Percentiles rank a stretch among this genome's conserved stretches.
These are phyloP conservation scores for Cerastis leucographa DNA, from an alignment of 2,888 invertebrate species.

Conservation along the genomic window DNA sequence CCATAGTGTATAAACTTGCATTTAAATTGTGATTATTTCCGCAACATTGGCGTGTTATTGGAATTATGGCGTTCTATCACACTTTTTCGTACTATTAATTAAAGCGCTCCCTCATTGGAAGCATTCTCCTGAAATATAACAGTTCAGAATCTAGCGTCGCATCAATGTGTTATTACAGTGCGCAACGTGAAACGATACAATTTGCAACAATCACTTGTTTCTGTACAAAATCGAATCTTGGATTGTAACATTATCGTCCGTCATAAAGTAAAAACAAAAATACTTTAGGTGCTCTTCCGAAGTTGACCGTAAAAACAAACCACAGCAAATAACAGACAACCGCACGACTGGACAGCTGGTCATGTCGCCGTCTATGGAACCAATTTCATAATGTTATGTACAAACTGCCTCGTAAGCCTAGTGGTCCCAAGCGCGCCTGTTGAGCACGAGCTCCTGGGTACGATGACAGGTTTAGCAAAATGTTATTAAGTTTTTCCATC, in stretches of 20 bases:
- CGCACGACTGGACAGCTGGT: not conserved
- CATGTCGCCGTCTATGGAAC: not conserved
- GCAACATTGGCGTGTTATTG: constrained; percentile 45
- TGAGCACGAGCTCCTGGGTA: not conserved
- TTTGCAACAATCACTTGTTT: not conserved
- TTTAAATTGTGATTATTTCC: constrained; percentile 53
- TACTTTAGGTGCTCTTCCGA: not conserved
- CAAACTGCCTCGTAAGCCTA: not conserved
- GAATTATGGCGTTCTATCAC: not conserved
- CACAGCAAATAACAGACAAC: not conserved
- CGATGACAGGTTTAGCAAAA: not conserved
- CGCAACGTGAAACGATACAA: not conserved
- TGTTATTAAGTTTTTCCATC: not conserved
- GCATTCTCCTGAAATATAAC: not conserved
- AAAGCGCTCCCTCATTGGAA: not conserved
- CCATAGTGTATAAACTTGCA: constrained; percentile 58
- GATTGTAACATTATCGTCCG: not conserved
- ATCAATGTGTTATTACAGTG: too few species aligned
- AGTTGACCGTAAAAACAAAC: not conserved
- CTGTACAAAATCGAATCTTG: not conserved
- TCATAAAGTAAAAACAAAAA: not conserved
- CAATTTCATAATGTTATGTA: not conserved
- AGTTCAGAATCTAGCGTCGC: not conserved
- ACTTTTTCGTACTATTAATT: not conserved
- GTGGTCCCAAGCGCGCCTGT: not conserved